phyloP scores from a whole-genome alignment of 2,113 vertebrate genomes.

The Leptobrachium leishanense region DNA sequence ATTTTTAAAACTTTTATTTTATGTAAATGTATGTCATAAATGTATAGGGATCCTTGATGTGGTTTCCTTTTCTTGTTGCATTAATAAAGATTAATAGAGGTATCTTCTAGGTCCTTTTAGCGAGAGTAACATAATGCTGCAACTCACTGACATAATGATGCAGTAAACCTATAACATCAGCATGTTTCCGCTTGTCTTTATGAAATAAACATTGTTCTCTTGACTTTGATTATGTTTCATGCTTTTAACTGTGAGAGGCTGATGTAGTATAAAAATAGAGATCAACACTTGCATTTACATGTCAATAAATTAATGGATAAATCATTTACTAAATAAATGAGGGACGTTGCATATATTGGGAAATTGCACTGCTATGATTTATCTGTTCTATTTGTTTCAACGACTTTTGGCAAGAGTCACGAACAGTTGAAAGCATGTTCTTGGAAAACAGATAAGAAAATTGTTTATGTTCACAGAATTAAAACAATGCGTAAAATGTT shows the following conservation, averaged over 20 bases:
- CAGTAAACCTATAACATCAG: neutral
- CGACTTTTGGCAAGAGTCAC: conserved; percentile 1
- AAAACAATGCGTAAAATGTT: neutral
- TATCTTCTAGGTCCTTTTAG: conserved; percentile 13
- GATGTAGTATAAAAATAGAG: neutral
- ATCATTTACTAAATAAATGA: conserved; percentile 4
- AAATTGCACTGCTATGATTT: conserved; percentile 1
- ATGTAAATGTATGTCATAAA: no score
- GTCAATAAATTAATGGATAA: conserved; percentile 24
- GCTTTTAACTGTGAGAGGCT: neutral
- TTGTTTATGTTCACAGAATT: conserved; percentile 8
- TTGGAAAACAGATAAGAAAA: conserved; percentile 22
- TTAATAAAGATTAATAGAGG: conserved; percentile 38
- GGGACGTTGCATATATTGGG: neutral
- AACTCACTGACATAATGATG: neutral
- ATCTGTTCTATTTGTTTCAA: conserved; percentile 13
- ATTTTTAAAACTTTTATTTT: no score
- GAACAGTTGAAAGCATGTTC: conserved; percentile 7
- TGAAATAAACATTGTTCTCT: conserved; percentile 31
- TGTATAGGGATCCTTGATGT: no score
- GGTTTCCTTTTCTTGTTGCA: conserved; percentile 10
- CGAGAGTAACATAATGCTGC: neutral
- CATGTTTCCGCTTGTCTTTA: conserved; percentile 1
- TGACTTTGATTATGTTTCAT: conserved; percentile 20
- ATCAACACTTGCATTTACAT: conserved; percentile 12